A percentile compares a stretch with the other conserved stretches of the same genome.
Evolutionary conservation across 2,113 vertebrate species (phyloP).

Genomic region (Leucopsar rothschildi): DNA sequence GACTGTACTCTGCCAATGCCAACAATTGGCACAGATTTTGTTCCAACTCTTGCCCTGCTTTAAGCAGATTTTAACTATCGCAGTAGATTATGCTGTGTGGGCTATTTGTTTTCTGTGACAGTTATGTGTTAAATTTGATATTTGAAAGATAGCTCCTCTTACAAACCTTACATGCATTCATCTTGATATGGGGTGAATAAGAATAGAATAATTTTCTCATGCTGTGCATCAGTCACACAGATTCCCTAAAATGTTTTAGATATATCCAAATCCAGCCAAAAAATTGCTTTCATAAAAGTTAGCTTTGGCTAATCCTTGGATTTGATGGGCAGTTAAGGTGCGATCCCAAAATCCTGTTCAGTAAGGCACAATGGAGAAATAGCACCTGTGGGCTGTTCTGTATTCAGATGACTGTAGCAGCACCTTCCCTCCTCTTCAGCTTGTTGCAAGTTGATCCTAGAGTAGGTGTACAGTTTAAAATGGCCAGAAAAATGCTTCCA

Average conservation of each 20-base stretch:
- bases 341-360: neutral
- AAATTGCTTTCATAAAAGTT: neutral
- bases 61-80: constrained; percentile 32
- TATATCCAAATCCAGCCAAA: neutral
- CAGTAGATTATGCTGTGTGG: neutral
- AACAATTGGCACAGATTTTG: constrained; percentile 34
- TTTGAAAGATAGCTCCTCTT: neutral
- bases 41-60: constrained; percentile 14
- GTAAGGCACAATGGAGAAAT: neutral
- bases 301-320: neutral
- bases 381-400: neutral
- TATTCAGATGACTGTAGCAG: neutral
- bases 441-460: neutral
- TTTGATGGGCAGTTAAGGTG: neutral
- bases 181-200: neutral
- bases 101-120: neutral
- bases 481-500: neutral
- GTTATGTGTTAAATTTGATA: neutral
- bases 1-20: constrained; percentile 29
- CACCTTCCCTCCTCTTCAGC: neutral
- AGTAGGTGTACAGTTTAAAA: neutral
- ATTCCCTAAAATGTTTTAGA: neutral
- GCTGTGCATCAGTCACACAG: neutral
- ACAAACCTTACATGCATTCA: neutral
- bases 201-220: neutral